A percentile compares a stretch with the other conserved stretches of the same genome.
Evolutionary conservation across 1,140 invertebrate genomes (phyloP).

Genomic region (Zaprionus vittiger): DNA sequence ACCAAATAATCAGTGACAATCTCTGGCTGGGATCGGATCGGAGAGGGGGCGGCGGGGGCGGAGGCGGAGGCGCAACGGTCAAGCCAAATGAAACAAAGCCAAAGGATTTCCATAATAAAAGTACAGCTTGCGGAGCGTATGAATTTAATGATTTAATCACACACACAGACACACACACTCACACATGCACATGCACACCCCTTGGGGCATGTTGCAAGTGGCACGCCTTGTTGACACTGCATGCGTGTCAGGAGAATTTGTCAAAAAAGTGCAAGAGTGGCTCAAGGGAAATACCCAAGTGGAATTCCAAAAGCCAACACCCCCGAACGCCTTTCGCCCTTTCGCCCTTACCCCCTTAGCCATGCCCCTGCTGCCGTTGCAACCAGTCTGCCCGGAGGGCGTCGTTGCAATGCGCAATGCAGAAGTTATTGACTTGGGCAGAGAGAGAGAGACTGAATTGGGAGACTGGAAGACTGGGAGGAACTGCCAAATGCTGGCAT

Average conservation of each 20-base stretch:
- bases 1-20: slow-evolving; percentile 79
- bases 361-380: not conserved
- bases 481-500: slow-evolving; percentile 75
- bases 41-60: slow-evolving; percentile 17
- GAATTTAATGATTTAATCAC: slow-evolving; percentile 83
- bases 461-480: not conserved
- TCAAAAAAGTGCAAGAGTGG: slow-evolving; percentile 72
- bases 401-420: slow-evolving; percentile 41
- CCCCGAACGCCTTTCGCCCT: not conserved
- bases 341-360: not conserved
- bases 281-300: slow-evolving; percentile 74
- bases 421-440: slow-evolving; percentile 60
- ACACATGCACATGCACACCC: not conserved
- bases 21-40: slow-evolving; percentile 50
- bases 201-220: slow-evolving; percentile 33
- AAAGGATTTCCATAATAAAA: slow-evolving; percentile 63
- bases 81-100: slow-evolving; percentile 53
- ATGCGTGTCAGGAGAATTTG: slow-evolving; percentile 79
- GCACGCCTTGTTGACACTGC: slow-evolving; percentile 77
- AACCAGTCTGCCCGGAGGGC: slow-evolving; percentile 18
- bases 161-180: slow-evolving; percentile 24
- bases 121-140: slow-evolving; percentile 75
- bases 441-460: not conserved
- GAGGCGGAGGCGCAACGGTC: slow-evolving; percentile 52
- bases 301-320: slow-evolving; percentile 39